A percentile compares a stretch with the other conserved stretches of the same genome.
These are phyloP conservation scores for Callospermophilus lateralis DNA, from an alignment of 2,113 vertebrate species.

Conservation along the genomic window DNA sequence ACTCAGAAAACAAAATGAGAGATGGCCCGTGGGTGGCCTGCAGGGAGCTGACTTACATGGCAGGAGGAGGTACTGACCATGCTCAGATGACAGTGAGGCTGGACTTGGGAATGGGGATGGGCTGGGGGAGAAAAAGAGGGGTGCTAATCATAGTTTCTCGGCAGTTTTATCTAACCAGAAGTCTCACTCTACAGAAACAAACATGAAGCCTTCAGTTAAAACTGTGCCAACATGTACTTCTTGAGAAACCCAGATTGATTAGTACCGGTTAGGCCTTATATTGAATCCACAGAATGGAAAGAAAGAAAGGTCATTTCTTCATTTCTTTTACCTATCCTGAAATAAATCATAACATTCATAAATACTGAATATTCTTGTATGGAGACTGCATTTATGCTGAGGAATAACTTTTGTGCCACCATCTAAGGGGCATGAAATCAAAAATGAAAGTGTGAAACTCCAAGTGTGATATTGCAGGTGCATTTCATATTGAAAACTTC, in stretches of 20 bases:
- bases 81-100: neutral
- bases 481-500: neutral
- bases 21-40: rapidly evolving
- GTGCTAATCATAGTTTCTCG: neutral
- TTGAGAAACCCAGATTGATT: neutral
- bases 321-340: neutral
- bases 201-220: neutral
- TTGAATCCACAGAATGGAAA: neutral
- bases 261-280: neutral
- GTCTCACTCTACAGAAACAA: neutral
- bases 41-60: neutral
- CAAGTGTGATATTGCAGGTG: rapidly evolving
- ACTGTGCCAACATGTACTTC: neutral
- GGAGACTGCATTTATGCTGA: neutral
- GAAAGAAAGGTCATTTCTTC: neutral
- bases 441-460: neutral
- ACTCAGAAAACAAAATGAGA: neutral
- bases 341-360: no score
- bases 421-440: neutral
- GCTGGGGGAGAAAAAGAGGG: rapidly evolving
- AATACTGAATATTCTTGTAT: neutral
- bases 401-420: neutral
- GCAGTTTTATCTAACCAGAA: neutral
- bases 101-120: neutral
- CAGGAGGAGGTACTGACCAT: neutral